Evolutionary conservation across 2,888 invertebrate genomes (phyloP).

Genomic region (Thereva nobilitata): DNA sequence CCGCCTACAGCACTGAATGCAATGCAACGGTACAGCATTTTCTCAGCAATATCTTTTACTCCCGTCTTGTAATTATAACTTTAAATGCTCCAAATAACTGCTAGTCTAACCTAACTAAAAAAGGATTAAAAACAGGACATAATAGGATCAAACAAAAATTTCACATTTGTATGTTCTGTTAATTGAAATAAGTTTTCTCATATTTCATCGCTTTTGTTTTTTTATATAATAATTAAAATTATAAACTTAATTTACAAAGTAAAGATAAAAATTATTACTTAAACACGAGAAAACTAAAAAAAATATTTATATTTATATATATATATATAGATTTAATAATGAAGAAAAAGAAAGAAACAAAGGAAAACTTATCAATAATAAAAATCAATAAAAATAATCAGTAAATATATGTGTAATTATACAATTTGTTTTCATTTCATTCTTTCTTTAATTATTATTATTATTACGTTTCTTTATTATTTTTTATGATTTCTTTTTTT

Average conservation of each 20-base stretch:
- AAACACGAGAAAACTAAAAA: constrained; percentile 24
- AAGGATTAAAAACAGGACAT: constrained; percentile 2
- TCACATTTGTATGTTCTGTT: constrained; percentile 11
- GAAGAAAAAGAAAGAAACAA: too few relatives aligned
- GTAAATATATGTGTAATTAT: constrained; percentile 20
- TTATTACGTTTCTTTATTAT: constrained; percentile 3
- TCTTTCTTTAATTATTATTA: too few relatives aligned
- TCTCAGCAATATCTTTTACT: too few relatives aligned
- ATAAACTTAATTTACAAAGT: constrained; percentile 29
- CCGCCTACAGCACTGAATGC: too few relatives aligned
- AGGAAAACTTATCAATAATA: constrained; percentile 19
- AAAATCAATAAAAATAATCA: constrained; percentile 23
- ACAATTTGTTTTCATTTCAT: too few relatives aligned
- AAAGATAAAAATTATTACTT: constrained; percentile 33
- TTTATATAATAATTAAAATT: constrained; percentile 32
- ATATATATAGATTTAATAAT: too few relatives aligned
- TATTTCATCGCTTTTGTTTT: constrained; percentile 17
- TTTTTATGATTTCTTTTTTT: constrained; percentile 3
- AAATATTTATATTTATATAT: too few relatives aligned
- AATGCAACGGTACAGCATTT: too few relatives aligned
- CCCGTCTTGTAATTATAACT: too few relatives aligned
- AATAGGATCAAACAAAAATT: background rate
- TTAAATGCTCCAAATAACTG: too few relatives aligned
- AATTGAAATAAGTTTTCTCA: constrained; percentile 30
- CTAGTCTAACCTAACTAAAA: too few relatives aligned